phyloP scores from a whole-genome alignment of 2,888 invertebrate genomes.

The Andrena marginata region DNA sequence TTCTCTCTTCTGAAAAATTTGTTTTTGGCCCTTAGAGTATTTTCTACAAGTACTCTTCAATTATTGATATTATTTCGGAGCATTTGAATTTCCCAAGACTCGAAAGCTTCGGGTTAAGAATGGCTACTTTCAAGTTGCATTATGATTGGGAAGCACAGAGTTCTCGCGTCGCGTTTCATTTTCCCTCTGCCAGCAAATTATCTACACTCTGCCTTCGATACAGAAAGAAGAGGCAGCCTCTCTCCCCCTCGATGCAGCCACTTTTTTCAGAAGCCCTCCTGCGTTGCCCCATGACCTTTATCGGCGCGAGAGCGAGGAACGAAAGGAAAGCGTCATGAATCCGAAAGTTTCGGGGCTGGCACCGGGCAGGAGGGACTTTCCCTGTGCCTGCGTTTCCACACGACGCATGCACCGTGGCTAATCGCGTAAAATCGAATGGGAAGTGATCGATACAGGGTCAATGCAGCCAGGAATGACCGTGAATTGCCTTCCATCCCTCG shows the following conservation, averaged over 20 bases:
- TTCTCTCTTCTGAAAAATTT: too few relatives aligned
- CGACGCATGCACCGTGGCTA: conserved; percentile 67
- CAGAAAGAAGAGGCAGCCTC: not conserved
- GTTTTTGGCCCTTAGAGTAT: too few relatives aligned
- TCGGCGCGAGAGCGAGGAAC: conserved; percentile 24
- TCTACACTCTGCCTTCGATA: not conserved
- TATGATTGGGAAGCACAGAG: conserved; percentile 21
- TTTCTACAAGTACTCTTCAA: not conserved
- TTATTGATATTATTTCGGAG: not conserved
- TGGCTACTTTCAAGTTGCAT: too few relatives aligned
- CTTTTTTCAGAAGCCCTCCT: conserved; percentile 29
- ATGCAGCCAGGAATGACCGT: conserved; percentile 65
- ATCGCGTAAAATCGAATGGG: conserved; percentile 78
- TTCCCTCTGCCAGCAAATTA: conserved; percentile 22
- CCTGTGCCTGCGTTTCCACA: conserved; percentile 30
- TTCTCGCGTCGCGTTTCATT: not conserved
- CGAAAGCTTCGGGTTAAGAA: too few relatives aligned
- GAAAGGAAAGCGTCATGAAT: conserved; percentile 74
- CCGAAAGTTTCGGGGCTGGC: conserved; percentile 58
- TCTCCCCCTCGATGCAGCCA: conserved; percentile 8
- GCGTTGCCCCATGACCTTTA: conserved; percentile 40
- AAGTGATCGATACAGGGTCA: conserved; percentile 76
- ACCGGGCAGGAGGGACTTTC: conserved; percentile 38
- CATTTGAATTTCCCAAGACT: not conserved
- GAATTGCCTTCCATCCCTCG: conserved; percentile 56